A percentile compares a stretch with the other conserved stretches of the same genome.
Conservation (phyloP, 1,140 invertebrate species). For the Pseudomyrmex flavicornis region DNA sequence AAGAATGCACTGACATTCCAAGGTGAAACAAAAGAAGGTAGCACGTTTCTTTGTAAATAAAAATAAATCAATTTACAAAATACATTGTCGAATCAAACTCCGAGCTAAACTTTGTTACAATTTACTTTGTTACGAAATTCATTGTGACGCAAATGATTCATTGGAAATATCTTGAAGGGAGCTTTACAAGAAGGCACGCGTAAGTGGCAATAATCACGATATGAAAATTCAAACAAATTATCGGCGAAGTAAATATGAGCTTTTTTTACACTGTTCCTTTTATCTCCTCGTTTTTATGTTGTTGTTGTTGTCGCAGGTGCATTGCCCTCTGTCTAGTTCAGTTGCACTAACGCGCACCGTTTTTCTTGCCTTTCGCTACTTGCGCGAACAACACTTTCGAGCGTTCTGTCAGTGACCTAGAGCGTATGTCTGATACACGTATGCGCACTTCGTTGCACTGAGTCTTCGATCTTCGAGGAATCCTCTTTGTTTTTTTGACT, state of each 20-base stretch:
- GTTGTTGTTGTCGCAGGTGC: slow-evolving; percentile 79
- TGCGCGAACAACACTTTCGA: slow-evolving; percentile 65
- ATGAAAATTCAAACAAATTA: slow-evolving; percentile 63
- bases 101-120: no score
- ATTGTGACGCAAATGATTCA: slow-evolving; percentile 8
- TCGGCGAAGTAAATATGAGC: neutral
- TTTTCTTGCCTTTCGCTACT: slow-evolving; percentile 44
- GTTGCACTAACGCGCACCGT: slow-evolving; percentile 16
- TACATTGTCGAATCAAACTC: no score
- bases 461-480: no score
- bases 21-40: neutral
- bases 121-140: neutral
- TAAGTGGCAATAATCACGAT: slow-evolving; percentile 58
- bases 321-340: slow-evolving; percentile 75
- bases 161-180: slow-evolving; percentile 27
- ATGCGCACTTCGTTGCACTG: no score
- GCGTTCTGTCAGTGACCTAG: slow-evolving; percentile 6
- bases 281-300: slow-evolving; percentile 22
- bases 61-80: no score
- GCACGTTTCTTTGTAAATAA: neutral
- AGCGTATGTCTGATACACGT: no score
- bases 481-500: no score
- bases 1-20: neutral
- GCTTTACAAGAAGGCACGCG: slow-evolving; percentile 41
- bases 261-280: neutral